These are phyloP conservation scores for Drosophila sp. DNA, from an alignment of 1,140 invertebrate genomes.

Conservation along the genomic window DNA sequence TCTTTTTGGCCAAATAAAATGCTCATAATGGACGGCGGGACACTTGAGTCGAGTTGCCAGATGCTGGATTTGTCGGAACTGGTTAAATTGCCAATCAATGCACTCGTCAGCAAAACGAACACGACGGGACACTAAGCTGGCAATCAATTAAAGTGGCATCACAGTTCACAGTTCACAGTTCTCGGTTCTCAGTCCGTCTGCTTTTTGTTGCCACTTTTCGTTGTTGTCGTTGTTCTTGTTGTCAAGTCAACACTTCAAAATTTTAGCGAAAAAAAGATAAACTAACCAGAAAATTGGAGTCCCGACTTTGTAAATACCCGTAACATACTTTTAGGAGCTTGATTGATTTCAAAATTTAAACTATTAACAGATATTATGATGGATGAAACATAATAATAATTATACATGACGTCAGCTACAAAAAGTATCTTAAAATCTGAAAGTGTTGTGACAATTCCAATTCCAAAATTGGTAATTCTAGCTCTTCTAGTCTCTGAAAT, in stretches of 20 bases:
- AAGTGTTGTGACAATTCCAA: no score
- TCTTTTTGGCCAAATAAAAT: slow-evolving; percentile 30
- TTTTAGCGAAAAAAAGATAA: slow-evolving; percentile 1
- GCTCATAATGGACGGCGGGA: slow-evolving; percentile 39
- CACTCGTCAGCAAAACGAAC: slow-evolving; percentile 25
- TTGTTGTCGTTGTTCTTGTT: slow-evolving; percentile 1
- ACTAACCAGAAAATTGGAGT: no score
- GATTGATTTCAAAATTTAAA: no score
- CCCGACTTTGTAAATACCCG: no score
- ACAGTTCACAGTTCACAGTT: slow-evolving; percentile 15
- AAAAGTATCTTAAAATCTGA: no score
- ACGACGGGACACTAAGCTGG: slow-evolving; percentile 29
- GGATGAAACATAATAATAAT: no score
- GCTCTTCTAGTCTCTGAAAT: no score
- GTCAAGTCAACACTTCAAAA: slow-evolving; percentile 7
- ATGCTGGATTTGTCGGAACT: slow-evolving; percentile 36
- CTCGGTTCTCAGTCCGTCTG: neutral
- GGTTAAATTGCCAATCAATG: slow-evolving; percentile 51
- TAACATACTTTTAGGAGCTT: no score
- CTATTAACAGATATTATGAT: no score
- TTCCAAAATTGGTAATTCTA: no score
- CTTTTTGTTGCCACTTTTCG: neutral
- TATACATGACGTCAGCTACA: no score
- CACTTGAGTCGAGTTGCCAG: slow-evolving; percentile 43
- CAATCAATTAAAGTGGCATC: slow-evolving; percentile 50